Percentiles rank a stretch among this genome's conserved stretches.
Conservation (phyloP, 2,113 vertebrate species). For the Perca fluviatilis region DNA sequence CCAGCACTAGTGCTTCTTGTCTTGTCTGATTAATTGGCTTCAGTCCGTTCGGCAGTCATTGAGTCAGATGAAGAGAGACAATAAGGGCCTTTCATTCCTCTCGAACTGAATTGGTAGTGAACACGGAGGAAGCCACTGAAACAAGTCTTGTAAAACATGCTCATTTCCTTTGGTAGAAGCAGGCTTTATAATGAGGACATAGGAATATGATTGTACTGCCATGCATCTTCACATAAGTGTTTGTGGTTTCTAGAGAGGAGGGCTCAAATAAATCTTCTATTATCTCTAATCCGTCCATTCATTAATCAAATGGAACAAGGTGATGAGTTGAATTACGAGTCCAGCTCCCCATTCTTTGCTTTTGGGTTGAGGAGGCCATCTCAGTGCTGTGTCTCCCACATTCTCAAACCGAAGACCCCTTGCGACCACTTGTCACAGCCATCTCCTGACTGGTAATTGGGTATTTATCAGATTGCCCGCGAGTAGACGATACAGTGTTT, state of each 20-base stretch:
- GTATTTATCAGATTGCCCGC: conserved; percentile 95
- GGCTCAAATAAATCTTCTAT: conserved; percentile 75
- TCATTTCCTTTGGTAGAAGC: conserved; percentile 69
- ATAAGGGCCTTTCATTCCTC: conserved; percentile 70
- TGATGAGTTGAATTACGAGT: conserved; percentile 79
- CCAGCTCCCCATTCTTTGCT: conserved; percentile 64
- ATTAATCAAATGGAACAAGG: conserved; percentile 85
- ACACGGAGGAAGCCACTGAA: conserved; percentile 53
- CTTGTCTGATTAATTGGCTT: conserved; percentile 76
- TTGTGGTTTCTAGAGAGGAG: conserved; percentile 53
- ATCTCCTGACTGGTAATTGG: conserved; percentile 91
- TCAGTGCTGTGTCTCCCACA: conserved; percentile 33
- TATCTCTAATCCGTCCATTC: conserved; percentile 77
- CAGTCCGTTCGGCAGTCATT: conserved; percentile 69
- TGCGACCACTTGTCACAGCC: conserved; percentile 71
- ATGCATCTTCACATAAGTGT: conserved; percentile 57
- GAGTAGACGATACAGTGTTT: conserved; percentile 85
- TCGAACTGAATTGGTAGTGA: conserved; percentile 47
- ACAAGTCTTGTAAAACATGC: conserved; percentile 68
- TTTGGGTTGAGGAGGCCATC: conserved; percentile 64
- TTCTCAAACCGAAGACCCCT: conserved; percentile 40
- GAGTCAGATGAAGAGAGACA: conserved; percentile 78
- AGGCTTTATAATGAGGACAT: conserved; percentile 40
- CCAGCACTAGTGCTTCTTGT: conserved; percentile 70
- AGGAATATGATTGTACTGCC: conserved; percentile 64